phyloP scores from a whole-genome alignment of 1,140 invertebrate genomes.

The Drosophila truncata region DNA sequence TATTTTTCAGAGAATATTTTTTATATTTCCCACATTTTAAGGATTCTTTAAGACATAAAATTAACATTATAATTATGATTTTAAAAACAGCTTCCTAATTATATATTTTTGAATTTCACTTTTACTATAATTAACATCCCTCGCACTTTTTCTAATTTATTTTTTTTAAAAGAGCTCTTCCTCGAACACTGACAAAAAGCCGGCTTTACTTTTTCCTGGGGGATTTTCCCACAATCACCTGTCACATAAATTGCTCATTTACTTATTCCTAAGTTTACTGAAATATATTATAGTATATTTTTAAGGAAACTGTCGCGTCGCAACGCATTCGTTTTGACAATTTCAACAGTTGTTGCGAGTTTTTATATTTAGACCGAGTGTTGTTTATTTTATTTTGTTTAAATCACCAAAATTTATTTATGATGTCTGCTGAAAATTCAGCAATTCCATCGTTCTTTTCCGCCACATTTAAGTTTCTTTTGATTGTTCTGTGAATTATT shows the following conservation, averaged over 20 bases:
- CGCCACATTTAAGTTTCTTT: conserved; percentile 30
- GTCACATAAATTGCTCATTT: conserved; percentile 40
- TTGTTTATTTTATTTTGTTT: conserved; percentile 78
- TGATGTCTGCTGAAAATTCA: conserved; percentile 43
- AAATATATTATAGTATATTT: conserved; percentile 18
- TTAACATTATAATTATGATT: too few relatives aligned
- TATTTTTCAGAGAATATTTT: neutral
- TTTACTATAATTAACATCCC: neutral
- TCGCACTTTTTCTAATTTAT: neutral
- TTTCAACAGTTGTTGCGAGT: conserved; percentile 58
- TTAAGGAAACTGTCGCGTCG: conserved; percentile 57
- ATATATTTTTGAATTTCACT: too few relatives aligned
- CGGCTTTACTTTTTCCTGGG: neutral
- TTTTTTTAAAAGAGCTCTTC: conserved; percentile 19
- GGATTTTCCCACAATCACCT: conserved; percentile 33
- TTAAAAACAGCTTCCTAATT: too few relatives aligned
- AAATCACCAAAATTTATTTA: conserved; percentile 68
- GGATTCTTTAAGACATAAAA: neutral
- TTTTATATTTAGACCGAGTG: conserved; percentile 54
- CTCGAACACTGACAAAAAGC: conserved; percentile 58
- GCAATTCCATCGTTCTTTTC: conserved; percentile 33
- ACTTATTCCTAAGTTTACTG: conserved; percentile 50
- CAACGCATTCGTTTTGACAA: conserved; percentile 49
- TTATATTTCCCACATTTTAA: neutral
- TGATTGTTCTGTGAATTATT: conserved; percentile 63